Percentiles rank a stretch among this genome's conserved stretches.
Evolutionary conservation across 2,888 invertebrate species (phyloP).

Genomic region (Stenichneumon culpator): DNA sequence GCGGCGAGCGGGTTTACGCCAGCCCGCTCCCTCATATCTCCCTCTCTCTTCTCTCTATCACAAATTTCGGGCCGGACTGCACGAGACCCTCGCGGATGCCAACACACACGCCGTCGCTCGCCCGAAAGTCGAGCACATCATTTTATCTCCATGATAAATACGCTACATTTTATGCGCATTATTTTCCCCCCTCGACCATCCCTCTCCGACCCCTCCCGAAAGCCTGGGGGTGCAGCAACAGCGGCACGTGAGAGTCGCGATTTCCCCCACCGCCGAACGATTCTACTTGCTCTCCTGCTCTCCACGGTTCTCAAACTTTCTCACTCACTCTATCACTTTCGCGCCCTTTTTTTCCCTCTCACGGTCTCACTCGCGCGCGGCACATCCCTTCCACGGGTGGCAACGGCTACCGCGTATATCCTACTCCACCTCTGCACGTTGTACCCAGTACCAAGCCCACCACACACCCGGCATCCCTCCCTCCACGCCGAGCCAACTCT

Average conservation of each 20-base stretch:
- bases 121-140: conserved; percentile 83
- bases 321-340: conserved; percentile 69
- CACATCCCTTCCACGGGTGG: conserved; percentile 40
- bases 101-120: conserved; percentile 75
- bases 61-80: conserved; percentile 74
- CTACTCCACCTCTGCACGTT: conserved; percentile 31
- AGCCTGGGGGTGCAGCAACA: conserved; percentile 61
- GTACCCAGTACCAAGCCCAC: conserved; percentile 85
- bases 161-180: conserved; percentile 85
- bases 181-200: conserved; percentile 79
- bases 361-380: conserved; percentile 49
- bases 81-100: conserved; percentile 67
- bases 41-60: conserved; percentile 21
- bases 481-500: conserved; percentile 87
- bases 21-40: conserved; percentile 27
- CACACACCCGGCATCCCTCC: conserved; percentile 86
- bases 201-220: conserved; percentile 37
- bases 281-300: conserved; percentile 69
- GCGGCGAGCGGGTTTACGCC: conserved; percentile 25
- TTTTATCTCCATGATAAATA: conserved; percentile 85
- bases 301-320: conserved; percentile 62
- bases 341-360: conserved; percentile 60
- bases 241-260: conserved; percentile 56
- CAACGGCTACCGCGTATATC: conserved; percentile 35
- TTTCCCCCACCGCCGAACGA: conserved; percentile 43